Percentiles rank a stretch among this genome's conserved stretches.
Evolutionary conservation across 2,797 vertebrate species (phyloP).

Genomic region (Prunella strophiata): DNA sequence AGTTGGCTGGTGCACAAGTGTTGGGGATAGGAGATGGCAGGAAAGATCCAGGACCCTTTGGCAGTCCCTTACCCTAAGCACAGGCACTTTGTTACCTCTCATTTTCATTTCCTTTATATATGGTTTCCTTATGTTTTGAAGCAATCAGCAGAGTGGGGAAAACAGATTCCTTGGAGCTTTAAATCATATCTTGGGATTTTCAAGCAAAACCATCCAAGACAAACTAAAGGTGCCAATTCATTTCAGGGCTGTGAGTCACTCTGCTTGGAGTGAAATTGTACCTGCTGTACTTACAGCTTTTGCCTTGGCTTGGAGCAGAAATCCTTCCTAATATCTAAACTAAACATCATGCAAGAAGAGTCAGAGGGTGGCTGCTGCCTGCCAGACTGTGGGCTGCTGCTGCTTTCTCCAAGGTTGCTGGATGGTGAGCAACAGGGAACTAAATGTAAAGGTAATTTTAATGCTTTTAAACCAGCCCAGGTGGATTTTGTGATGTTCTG

Average conservation of each 20-base stretch:
- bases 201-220: not conserved
- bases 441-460: not conserved
- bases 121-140: constrained; percentile 31
- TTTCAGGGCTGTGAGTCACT: not conserved
- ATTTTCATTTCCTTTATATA: constrained; percentile 26
- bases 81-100: constrained; percentile 7
- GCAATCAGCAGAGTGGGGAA: not conserved
- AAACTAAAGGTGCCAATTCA: constrained; percentile 19
- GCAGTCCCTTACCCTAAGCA: not conserved
- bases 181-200: constrained; percentile 15
- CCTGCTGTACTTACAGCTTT: not conserved
- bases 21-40: not conserved
- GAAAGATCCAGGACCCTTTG: not conserved
- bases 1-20: not conserved
- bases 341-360: not conserved
- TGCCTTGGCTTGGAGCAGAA: not conserved
- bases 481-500: not conserved
- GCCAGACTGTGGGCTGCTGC: not conserved
- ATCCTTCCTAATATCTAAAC: not conserved
- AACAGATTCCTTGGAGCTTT: not conserved
- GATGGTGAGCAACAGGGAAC: not conserved
- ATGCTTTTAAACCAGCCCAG: not conserved
- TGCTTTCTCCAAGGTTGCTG: not conserved
- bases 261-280: not conserved
- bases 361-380: not conserved